Conservation (phyloP, 2,797 vertebrate species). For the Craterocephalus amniculus region DNA sequence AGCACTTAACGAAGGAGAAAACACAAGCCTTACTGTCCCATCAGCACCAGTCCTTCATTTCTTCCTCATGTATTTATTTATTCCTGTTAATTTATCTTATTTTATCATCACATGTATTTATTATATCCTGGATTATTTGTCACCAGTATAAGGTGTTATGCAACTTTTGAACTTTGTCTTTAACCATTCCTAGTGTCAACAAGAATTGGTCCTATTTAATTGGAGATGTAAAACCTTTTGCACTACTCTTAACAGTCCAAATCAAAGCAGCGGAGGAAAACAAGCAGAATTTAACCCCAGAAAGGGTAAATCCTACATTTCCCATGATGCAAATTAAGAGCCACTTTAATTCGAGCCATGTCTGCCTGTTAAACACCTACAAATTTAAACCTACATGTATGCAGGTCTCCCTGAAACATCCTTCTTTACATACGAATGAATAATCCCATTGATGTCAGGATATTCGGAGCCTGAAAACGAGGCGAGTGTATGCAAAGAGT, state of each 20-base stretch:
- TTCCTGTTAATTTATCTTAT: conserved; percentile 28
- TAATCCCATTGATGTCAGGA: not conserved
- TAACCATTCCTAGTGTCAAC: not conserved
- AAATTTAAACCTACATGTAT: not conserved
- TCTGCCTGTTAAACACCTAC: not conserved
- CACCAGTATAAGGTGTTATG: conserved; percentile 34
- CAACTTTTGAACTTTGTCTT: conserved; percentile 17
- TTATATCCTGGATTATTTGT: conserved; percentile 20
- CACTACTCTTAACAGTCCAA: not conserved
- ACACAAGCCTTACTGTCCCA: conserved; percentile 54
- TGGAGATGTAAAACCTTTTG: not conserved
- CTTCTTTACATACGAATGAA: not conserved
- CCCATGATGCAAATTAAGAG: conserved; percentile 2
- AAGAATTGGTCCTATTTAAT: conserved; percentile 12
- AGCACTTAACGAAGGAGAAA: conserved; percentile 12
- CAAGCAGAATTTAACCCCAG: not conserved
- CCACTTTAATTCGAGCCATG: not conserved
- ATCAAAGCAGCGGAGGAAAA: not conserved
- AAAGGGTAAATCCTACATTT: conserved; percentile 7
- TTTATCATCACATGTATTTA: conserved; percentile 27
- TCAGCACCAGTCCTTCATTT: conserved; percentile 27
- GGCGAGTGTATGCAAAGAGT: not conserved
- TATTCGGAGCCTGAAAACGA: not conserved
- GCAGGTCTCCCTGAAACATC: not conserved
- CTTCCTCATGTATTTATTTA: conserved; percentile 48